Evolutionary conservation across 1,140 invertebrate species (phyloP), one percentile per base, ranked within the genome.

Genomic region (Bombus superbus): DNA sequence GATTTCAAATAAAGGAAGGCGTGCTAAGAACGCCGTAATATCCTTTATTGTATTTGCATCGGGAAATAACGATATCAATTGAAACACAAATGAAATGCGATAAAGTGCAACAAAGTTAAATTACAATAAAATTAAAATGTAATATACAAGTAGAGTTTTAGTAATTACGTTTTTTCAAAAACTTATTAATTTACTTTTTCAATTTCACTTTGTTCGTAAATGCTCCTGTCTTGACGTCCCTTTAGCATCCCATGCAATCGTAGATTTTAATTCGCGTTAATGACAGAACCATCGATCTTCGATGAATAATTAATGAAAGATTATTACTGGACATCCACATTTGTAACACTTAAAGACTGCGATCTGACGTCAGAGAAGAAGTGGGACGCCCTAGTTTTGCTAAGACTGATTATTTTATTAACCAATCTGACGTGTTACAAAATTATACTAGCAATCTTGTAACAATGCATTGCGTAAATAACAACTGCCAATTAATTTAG

Each of bases 391-490:
- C 44, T 3, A 68, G 28, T 75, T 77, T 57, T 53, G 32, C 28
- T 47, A 59, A 66, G 62, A 15, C 35, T 68, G 59, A 76, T 38
- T 76, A 83, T 68, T 76, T 68, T 83, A 83, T 76, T 76, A 69
- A 38, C 3, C 42, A 68, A 8, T 13, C 44, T 40, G 81, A 47
- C 35, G 18, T 25, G 59, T 57, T 83, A 35, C 13, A 10, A 42
- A 68, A 42, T 62, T 57, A 2, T 53, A 38, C 42, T 0, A n/a
- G 3, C 59, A 79, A 78, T 44, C 11, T 10, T 2, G 18, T 38
- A 42, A 47, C 0, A 68, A 68, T n/a, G 8, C 2, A 42, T 11
- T 3, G 11, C 6, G 10, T 44, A 5, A 59, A 32, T 25, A n/a
- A 11, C 13, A 13, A 62, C 5, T 22, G 22, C 44, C 38, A 81